phyloP scores from a whole-genome alignment of 2,797 vertebrate species.

The Chloroceryle inda region DNA sequence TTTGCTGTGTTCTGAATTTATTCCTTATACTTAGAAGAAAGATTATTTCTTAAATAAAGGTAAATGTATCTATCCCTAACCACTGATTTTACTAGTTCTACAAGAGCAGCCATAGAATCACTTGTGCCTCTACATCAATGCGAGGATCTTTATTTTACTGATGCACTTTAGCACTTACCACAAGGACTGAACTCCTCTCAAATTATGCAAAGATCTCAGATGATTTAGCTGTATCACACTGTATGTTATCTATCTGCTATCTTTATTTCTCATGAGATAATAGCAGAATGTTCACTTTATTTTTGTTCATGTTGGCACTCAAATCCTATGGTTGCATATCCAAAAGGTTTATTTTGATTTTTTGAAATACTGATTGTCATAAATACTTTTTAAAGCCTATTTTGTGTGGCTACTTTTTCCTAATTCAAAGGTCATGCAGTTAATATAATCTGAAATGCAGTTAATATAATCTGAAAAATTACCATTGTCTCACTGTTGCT shows the following conservation, averaged over 20 bases:
- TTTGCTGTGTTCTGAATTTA: background rate
- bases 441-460: background rate
- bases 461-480: background rate
- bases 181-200: background rate
- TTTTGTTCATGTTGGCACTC: background rate
- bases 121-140: background rate
- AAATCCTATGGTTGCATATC: background rate
- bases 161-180: background rate
- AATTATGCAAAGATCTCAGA: background rate
- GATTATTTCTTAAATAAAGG: background rate
- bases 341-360: background rate
- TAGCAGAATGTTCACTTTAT: background rate
- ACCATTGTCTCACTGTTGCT: background rate
- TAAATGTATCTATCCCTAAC: background rate
- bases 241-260: background rate
- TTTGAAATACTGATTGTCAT: background rate
- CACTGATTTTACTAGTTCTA: background rate
- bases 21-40: background rate
- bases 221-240: background rate
- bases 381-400: background rate
- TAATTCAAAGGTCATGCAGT: background rate
- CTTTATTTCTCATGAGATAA: background rate
- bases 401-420: background rate
- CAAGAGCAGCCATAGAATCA: background rate
- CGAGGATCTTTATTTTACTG: background rate